phyloP scores from a whole-genome alignment of 2,797 vertebrate species.

The Vespertilio murinus region DNA sequence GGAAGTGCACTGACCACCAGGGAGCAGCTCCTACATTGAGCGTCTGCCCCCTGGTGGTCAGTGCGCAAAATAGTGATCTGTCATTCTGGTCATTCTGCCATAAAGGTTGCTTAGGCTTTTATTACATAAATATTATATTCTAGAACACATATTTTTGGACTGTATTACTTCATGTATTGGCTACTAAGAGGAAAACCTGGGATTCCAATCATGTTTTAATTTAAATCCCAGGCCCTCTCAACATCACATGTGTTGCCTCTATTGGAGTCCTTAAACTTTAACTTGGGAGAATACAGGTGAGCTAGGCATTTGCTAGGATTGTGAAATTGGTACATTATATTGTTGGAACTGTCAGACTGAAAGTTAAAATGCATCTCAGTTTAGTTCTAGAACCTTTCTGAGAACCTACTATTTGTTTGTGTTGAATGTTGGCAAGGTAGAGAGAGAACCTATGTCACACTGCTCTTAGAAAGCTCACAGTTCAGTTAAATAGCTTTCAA shows the following conservation, averaged over 20 bases:
- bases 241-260: not conserved
- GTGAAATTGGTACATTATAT: constrained; percentile 5
- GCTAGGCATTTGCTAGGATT: constrained; percentile 2
- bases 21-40: too few species aligned
- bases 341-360: constrained; percentile 35
- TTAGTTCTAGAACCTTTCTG: constrained; percentile 38
- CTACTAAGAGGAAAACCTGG: not conserved
- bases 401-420: constrained; percentile 12
- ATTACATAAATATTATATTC: not conserved
- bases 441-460: not conserved
- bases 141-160: not conserved
- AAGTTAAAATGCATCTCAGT: constrained; percentile 23
- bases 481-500: constrained; percentile 15
- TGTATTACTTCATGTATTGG: not conserved
- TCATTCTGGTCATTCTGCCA: too few species aligned
- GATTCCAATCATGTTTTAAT: not conserved
- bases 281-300: not conserved
- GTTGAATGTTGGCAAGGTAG: not conserved
- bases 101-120: too few species aligned
- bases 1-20: too few species aligned
- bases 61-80: too few species aligned
- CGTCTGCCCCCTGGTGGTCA: too few species aligned
- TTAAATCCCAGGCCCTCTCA: not conserved
- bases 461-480: constrained; percentile 7
- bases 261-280: not conserved